Percentiles rank a stretch among this genome's conserved stretches.
phyloP scores from a whole-genome alignment of 1,140 invertebrate genomes.

The Drosophila arizonae region DNA sequence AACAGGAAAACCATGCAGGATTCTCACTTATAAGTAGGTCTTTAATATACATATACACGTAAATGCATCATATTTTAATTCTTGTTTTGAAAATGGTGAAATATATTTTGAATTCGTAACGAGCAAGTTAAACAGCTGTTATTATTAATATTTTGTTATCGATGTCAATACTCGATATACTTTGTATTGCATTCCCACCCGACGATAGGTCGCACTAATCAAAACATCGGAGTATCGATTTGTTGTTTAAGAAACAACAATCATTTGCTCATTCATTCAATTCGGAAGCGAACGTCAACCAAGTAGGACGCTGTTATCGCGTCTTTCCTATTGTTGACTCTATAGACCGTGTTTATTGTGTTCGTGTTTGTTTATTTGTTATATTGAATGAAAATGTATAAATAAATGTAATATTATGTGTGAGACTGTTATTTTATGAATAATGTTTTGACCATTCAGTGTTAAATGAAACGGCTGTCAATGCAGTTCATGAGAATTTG shows the following conservation, averaged over 20 bases:
- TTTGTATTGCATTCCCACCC: neutral
- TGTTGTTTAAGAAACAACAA: neutral
- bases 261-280: slow-evolving; percentile 38
- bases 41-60: neutral
- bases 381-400: slow-evolving; percentile 29
- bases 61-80: neutral
- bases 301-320: slow-evolving; percentile 21
- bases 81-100: neutral
- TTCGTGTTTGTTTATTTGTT: slow-evolving; percentile 21
- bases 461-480: slow-evolving; percentile 5
- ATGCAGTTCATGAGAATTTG: slow-evolving; percentile 73
- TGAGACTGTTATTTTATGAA: slow-evolving; percentile 23
- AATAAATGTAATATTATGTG: slow-evolving; percentile 25
- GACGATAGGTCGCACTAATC: too few relatives aligned
- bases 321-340: neutral
- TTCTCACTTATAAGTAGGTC: neutral
- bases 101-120: neutral
- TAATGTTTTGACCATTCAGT: neutral
- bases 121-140: neutral
- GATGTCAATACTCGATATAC: neutral
- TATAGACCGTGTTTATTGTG: slow-evolving; percentile 1
- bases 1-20: neutral
- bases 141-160: neutral
- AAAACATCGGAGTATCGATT: neutral
- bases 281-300: slow-evolving; percentile 41